These are phyloP conservation scores for Ibycter americanus DNA, from an alignment of 2,797 vertebrate genomes.

Conservation along the genomic window DNA sequence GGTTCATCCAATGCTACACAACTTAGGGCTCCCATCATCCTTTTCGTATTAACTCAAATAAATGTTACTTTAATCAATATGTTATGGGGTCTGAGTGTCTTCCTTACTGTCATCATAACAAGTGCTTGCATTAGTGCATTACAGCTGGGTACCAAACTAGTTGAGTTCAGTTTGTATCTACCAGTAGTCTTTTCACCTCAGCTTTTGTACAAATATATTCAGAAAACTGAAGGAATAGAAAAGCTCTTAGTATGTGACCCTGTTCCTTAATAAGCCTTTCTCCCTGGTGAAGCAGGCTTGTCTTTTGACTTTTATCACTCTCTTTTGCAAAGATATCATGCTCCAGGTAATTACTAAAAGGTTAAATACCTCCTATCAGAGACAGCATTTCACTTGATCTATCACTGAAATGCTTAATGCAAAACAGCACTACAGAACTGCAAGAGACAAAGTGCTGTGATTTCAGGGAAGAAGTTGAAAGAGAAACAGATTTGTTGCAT, in stretches of 20 bases:
- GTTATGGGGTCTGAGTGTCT: neutral
- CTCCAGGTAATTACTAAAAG: neutral
- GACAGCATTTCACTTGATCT: neutral
- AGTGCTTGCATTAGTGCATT: neutral
- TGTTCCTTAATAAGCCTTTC: neutral
- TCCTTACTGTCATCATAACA: neutral
- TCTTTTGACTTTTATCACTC: neutral
- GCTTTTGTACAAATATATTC: neutral
- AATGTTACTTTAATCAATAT: neutral
- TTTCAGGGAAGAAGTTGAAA: neutral
- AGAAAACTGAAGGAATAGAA: neutral
- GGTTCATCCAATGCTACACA: neutral
- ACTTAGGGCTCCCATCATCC: neutral
- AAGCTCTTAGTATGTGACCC: neutral
- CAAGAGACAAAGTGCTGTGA: neutral
- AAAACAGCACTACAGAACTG: neutral
- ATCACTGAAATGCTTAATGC: neutral
- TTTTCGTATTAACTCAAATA: neutral
- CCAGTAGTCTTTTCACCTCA: neutral
- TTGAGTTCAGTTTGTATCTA: neutral
- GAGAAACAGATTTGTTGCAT: neutral
- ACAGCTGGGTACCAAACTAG: neutral
- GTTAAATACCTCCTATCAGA: neutral
- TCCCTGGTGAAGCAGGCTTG: neutral
- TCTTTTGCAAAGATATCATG: neutral